Base-by-base conservation (phyloP, 2,113 vertebrate species). In the Anthoscopus minutus region DNA sequence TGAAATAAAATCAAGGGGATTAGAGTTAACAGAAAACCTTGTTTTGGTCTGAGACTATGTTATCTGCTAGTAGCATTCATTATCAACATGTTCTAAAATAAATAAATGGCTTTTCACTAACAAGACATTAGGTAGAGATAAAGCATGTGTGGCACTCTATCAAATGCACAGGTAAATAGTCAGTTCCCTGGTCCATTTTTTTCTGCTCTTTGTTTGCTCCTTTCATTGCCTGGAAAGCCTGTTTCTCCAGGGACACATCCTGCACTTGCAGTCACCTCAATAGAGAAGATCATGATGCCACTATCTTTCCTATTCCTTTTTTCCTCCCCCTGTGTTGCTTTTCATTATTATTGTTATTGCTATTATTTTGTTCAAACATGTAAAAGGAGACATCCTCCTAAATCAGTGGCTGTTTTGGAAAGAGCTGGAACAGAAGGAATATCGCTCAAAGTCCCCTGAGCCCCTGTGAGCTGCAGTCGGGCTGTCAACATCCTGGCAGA, bases 401-500 rank as follows among this genome's bases (percentile, higher is more conserved):
- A 96, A 95, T 96, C 94, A 96, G 48, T 72, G 92, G 30, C 89
- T 96, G 53, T 82, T 92, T 88, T 61, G 51, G 73, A 90, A 90
- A 95, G 78, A 83, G 73, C 73, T 61, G 72, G 45, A 96, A 84
- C 95, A 97, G 97, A 97, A 96, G 97, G 96, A 95, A 94, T 96
- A 96, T 96, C 86, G 83, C 88, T 97, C 96, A 86, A 89, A 86
- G 78, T 95, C 81, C 92, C 92, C 83, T 51, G 62, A 89, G 93
- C 50, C 97, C 70, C 81, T 73, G 54, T 81, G 61, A 95, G 88
- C 91, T 91, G 86, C 91, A 86, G 94, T 86, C 95, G 96, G 82
- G 89, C 95, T 96, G 95, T 98, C 97, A 96, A 74, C 88, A 83
- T 91, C 86, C 74, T 91, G 62, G 95, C 92, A 96, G 97, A 96